Evolutionary conservation across 2,888 invertebrate species (phyloP).

Genomic region (Villa cingulata): DNA sequence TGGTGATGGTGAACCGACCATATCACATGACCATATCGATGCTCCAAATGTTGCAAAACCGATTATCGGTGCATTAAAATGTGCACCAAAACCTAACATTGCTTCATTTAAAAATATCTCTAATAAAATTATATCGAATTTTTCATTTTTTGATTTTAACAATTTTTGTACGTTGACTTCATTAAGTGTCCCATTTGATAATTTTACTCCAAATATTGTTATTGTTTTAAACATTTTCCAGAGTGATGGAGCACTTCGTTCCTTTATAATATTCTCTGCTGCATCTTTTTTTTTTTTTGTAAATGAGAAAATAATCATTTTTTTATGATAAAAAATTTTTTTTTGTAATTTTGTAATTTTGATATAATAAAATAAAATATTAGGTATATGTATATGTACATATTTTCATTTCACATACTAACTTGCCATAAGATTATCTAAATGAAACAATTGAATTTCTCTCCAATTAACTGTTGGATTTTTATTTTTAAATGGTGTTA

Average conservation of each 20-base stretch:
- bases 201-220: too few species aligned
- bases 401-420: slow-evolving; percentile 5
- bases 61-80: slow-evolving; percentile 26
- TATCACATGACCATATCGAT: slow-evolving; percentile 19
- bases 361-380: too few species aligned
- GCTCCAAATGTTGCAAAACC: slow-evolving; percentile 21
- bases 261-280: too few species aligned
- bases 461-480: slow-evolving; percentile 21
- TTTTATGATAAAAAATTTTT: too few species aligned
- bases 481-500: slow-evolving; percentile 25
- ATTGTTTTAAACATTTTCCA: too few species aligned
- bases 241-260: too few species aligned
- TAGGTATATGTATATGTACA: too few species aligned
- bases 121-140: slow-evolving; percentile 32
- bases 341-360: too few species aligned
- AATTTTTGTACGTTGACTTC: slow-evolving; percentile 19
- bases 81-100: slow-evolving; percentile 27
- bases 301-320: not conserved
- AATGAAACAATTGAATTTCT: slow-evolving; percentile 18
- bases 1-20: slow-evolving; percentile 25
- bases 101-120: slow-evolving; percentile 34
- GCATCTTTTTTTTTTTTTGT: not conserved
- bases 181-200: slow-evolving; percentile 23
- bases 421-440: slow-evolving; percentile 1
- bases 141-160: slow-evolving; percentile 25